Conservation (phyloP, 1,140 invertebrate genomes). For the Uloborus diversus region DNA sequence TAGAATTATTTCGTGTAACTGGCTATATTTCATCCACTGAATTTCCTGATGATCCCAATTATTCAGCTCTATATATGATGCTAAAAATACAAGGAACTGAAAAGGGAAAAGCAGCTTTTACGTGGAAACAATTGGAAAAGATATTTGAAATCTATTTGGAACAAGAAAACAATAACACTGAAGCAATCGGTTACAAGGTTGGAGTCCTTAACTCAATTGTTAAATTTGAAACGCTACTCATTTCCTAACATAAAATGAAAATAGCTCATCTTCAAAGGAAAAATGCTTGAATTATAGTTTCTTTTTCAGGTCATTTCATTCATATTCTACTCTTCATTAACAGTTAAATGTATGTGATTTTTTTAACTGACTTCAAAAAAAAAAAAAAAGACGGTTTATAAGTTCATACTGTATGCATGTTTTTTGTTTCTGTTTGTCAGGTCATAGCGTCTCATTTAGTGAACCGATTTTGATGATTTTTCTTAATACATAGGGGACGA, state of each 20-base stretch:
- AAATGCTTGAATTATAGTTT: background rate
- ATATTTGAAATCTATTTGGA: background rate
- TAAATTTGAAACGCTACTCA: background rate
- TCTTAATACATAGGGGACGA: too few relatives aligned
- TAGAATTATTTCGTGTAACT: background rate
- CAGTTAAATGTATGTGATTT: background rate
- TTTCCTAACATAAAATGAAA: background rate
- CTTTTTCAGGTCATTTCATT: background rate
- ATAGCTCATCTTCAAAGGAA: background rate
- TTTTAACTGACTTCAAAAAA: background rate
- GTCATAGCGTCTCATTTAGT: too few relatives aligned
- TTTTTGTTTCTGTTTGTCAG: too few relatives aligned
- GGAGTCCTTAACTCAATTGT: background rate
- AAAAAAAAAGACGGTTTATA: background rate
- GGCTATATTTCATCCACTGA: background rate
- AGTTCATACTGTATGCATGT: too few relatives aligned
- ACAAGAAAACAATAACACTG: background rate
- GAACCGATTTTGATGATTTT: too few relatives aligned
- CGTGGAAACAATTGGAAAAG: background rate
- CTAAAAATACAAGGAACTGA: slow-evolving; percentile 10
- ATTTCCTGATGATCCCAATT: background rate
- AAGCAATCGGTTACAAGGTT: background rate
- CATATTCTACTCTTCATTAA: background rate
- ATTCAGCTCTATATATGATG: slow-evolving; percentile 4
- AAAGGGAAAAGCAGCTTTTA: slow-evolving; percentile 6